Base-by-base conservation (phyloP, 2,797 vertebrate genomes). In the Remorina albescens region DNA sequence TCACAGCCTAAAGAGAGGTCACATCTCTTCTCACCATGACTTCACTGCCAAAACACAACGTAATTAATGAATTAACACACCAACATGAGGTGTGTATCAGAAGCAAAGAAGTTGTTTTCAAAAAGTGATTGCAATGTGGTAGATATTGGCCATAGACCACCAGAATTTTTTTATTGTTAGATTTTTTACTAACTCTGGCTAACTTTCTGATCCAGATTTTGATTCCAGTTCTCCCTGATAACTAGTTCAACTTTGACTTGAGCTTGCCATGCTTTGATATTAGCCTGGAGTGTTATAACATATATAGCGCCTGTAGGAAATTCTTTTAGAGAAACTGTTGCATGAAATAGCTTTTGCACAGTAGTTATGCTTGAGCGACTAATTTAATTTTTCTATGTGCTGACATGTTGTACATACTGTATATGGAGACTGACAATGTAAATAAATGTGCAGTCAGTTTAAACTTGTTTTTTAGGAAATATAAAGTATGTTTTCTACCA, bases 1-100 rank as follows among this genome's bases (percentile, higher is more conserved):
- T 78, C 68, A 76, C 37, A 74, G 55, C 13, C 32, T 71, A 61
- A 67, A 83, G 32, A 50, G 62, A 18, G 37, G 25, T 53, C 23
- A 36, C 51, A 32, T 30, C 37, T 5, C 9, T 36, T 53, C 11
- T 21, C 19, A 44, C 18, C 25, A 30, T 55, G 59, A 46, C n/a
- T 74, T 71, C 18, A 64, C 21, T 47, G 11, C 59, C 50, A 64
- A 51, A n/a, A 59, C 15, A 51, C n/a, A 41, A 62, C 62, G 62
- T 16, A 39, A 19, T 3, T 56, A 6, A 9, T 5, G 2, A 16
- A 8, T 32, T 65, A 6, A 18, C 23, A 23, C 10, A 16, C n/a
- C 5, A 21, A 51, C 28, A 67, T 39, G 21, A 10, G 30, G 32
- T 74, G 9, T 10, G 1, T 0, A 11, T 19, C 32, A 36, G 21